Evolutionary conservation across 2,888 invertebrate species (phyloP), one percentile per base, ranked within the genome.

Genomic region (Lydus trimaculatus): DNA sequence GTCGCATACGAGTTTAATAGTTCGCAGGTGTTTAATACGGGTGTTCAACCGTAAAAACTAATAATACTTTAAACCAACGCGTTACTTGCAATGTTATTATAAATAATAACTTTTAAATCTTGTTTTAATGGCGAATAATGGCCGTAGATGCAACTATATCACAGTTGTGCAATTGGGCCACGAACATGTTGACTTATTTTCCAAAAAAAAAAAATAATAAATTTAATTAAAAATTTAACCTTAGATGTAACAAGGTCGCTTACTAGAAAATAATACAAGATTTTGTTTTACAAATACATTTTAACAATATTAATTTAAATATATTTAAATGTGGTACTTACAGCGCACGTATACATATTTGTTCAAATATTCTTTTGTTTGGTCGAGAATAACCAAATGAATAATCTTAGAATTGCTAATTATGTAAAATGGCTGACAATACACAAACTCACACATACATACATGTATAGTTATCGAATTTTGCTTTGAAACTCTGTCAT

Each of bases 331-430:
- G 76, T 82, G 82, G 82, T 81, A 82, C 79, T 48, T 8, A 20
- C 20, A 28, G 28, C 2, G 2, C 2, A 28, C 28, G 28, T n/a
- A 28, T 4, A 28, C 28, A 28, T 28, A 28, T 8, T 7, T 9
- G 31, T 76, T 81, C 76, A 48, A 20, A 72, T 79, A 81, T 81
- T 81, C 82, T 82, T 83, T 83, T 83, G 84, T 84, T 82, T 81
- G 82, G 73, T 70, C 65, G 72, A 73, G 75, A 80, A 82, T 81
- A 83, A 84, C 82, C 82, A 82, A 83, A 83, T 82, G 82, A 79
- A 79, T 76, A 82, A 79, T 74, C 80, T 84, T 83, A 81, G 84
- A 83, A 83, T 83, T 83, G 84, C 82, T 84, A 84, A 84, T 84
- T 82, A 83, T 80, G 78, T 74, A 76, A 79, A 73, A 79, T 79